A percentile compares a stretch with the other conserved stretches of the same genome.
These are phyloP conservation scores for Odiellus spinosus DNA, from an alignment of 2,888 invertebrate genomes.

Conservation along the genomic window DNA sequence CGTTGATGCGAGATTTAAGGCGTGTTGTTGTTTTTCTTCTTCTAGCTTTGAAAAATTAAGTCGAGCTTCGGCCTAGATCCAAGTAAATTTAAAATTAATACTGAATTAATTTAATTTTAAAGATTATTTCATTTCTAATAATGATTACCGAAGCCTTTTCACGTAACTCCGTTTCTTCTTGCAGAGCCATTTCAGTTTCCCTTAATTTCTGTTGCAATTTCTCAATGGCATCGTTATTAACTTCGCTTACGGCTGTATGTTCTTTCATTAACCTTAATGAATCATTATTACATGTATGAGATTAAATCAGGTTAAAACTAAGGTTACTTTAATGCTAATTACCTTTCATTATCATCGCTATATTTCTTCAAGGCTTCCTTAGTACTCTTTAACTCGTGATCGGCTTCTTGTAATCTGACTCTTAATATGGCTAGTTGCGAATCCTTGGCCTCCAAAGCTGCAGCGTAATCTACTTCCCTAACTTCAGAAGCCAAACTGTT, in stretches of 20 bases:
- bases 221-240: conserved; percentile 32
- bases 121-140: too few relatives aligned
- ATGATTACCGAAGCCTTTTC: conserved; percentile 23
- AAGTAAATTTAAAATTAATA: conserved; percentile 3
- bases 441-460: too few relatives aligned
- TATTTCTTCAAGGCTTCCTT: too few relatives aligned
- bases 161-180: conserved; percentile 28
- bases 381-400: too few relatives aligned
- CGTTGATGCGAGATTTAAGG: conserved; percentile 26
- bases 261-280: conserved; percentile 31
- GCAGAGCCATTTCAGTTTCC: conserved; percentile 32
- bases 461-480: too few relatives aligned
- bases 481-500: too few relatives aligned
- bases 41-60: conserved; percentile 30
- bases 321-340: neutral
- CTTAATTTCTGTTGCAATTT: conserved; percentile 30
- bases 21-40: conserved; percentile 34
- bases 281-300: neutral
- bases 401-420: too few relatives aligned
- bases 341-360: too few relatives aligned
- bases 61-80: conserved; percentile 27
- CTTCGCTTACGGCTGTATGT: conserved; percentile 31
- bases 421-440: too few relatives aligned
- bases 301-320: neutral
- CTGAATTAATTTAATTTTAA: too few relatives aligned